Conservation (phyloP, 2,888 invertebrate species). For the Tipula unca region DNA sequence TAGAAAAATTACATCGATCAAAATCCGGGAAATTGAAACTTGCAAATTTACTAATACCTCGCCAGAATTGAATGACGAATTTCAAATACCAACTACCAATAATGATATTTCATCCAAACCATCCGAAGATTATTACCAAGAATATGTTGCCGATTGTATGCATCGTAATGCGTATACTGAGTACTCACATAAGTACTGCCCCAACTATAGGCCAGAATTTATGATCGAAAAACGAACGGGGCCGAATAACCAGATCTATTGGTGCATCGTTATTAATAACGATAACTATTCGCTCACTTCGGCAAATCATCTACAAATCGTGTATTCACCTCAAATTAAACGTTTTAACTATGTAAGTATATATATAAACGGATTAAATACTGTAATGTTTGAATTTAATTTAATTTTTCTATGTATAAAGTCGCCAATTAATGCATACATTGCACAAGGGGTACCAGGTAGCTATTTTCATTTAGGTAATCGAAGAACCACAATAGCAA, state of each 20-base stretch:
- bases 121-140: background rate
- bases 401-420: background rate
- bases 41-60: too few species aligned
- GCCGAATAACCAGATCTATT: background rate
- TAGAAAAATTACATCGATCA: too few species aligned
- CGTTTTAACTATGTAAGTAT: too few species aligned
- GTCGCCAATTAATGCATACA: background rate
- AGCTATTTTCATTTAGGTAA: background rate
- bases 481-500: background rate
- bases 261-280: background rate
- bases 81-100: too few species aligned
- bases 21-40: too few species aligned
- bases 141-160: background rate
- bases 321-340: background rate
- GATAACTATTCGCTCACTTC: background rate
- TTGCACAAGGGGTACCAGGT: background rate
- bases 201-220: background rate
- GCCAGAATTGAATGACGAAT: too few species aligned
- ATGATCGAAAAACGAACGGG: background rate
- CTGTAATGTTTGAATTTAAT: background rate
- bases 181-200: background rate
- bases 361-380: too few species aligned
- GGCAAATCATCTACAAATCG: background rate
- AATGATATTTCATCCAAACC: too few species aligned
- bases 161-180: background rate